Evolutionary conservation across 2,888 invertebrate species (phyloP).

Genomic region (Branchinecta sandiegonensis): DNA sequence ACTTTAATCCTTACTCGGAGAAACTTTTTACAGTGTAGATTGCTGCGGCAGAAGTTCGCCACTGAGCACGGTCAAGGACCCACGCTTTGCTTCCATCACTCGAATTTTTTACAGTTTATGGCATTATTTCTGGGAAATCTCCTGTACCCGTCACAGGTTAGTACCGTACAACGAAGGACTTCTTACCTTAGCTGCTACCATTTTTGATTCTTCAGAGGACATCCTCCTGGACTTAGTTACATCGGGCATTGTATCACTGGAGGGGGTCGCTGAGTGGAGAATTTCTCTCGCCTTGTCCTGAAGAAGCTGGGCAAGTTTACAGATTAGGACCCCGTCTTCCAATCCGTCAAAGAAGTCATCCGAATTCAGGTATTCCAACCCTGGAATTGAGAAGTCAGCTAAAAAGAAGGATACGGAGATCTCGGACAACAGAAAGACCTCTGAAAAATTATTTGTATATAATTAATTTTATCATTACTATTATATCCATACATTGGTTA

Average conservation of each 20-base stretch:
- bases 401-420: too few species aligned
- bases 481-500: too few species aligned
- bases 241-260: not conserved
- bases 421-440: too few species aligned
- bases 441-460: too few species aligned
- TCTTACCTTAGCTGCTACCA: not conserved
- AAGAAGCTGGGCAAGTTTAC: conserved; percentile 62
- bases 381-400: conserved; percentile 28
- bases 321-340: conserved; percentile 69
- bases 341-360: conserved; percentile 65
- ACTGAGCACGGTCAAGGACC: too few species aligned
- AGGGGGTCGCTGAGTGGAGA: conserved; percentile 31
- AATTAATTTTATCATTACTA: too few species aligned
- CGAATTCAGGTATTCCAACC: conserved; percentile 49
- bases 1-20: too few species aligned
- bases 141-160: too few species aligned
- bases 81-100: not conserved
- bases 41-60: too few species aligned
- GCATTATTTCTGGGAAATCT: too few species aligned
- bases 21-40: too few species aligned
- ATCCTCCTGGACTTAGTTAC: not conserved
- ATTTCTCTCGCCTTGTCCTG: conserved; percentile 56
- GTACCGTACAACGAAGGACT: not conserved
- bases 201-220: not conserved
- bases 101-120: not conserved